These are phyloP conservation scores for Lasioglossum albipes DNA, from an alignment of 1,140 invertebrate genomes.

Conservation along the genomic window DNA sequence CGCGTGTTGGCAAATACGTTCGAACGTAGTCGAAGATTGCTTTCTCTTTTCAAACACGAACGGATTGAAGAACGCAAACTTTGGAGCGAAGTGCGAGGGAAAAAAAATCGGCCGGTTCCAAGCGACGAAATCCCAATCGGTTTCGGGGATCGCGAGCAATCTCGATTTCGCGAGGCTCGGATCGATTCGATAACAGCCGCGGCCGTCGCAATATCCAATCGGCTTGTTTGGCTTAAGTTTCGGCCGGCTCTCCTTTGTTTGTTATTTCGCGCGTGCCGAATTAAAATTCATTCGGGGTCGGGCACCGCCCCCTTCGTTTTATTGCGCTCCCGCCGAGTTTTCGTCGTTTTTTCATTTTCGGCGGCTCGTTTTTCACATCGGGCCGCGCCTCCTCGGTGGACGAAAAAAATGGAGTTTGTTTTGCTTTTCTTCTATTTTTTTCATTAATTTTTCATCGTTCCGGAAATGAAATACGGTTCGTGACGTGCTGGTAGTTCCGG, in stretches of 20 bases:
- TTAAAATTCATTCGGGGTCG: constrained; percentile 50
- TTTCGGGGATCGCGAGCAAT: constrained; percentile 48
- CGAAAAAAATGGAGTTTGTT: constrained; percentile 6
- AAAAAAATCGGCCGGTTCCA: constrained; percentile 51
- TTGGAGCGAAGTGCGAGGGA: neutral
- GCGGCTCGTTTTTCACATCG: constrained; percentile 52
- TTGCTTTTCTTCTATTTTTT: neutral
- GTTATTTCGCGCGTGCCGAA: constrained; percentile 67
- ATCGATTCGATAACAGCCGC: constrained; percentile 46
- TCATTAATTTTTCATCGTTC: constrained; percentile 6
- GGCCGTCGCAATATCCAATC: constrained; percentile 58
- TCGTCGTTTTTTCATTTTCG: constrained; percentile 56
- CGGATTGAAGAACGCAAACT: constrained; percentile 1
- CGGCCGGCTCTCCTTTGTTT: constrained; percentile 58
- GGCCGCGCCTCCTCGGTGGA: neutral
- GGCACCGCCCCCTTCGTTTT: constrained; percentile 3
- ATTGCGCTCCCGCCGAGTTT: constrained; percentile 24
- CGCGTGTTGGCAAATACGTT: neutral
- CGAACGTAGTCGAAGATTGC: neutral
- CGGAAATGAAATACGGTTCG: neutral
- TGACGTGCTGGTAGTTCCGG: neutral
- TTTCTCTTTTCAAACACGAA: neutral
- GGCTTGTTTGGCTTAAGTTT: constrained; percentile 66
- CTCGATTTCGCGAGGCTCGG: constrained; percentile 52
- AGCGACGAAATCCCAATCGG: constrained; percentile 49